Evolutionary conservation across 2,888 invertebrate species (phyloP), one percentile per base, ranked within the genome.

Genomic region (Ophion ellenae): DNA sequence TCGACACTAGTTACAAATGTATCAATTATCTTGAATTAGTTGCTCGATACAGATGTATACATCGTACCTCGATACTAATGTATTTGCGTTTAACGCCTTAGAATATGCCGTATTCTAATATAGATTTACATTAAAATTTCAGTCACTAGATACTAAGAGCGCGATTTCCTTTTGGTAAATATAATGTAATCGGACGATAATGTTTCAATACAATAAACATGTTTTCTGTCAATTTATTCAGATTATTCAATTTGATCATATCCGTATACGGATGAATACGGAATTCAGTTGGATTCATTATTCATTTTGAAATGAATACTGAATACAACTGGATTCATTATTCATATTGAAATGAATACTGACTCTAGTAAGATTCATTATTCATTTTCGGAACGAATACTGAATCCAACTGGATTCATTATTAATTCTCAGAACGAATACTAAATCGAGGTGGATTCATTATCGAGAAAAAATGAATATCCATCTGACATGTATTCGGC

Each of bases 281-380:
- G 32, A 64, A 64, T 70, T 20, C n/a, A 70, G 14, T 24, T 53
- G 28, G 28, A 53, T 70, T 70, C 7, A 67, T 40, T 40, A 67
- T 14, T 67, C 11, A 32, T 67, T 7, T 67, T n/a, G 67, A 2
- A 67, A 67, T 67, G 67, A 67, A 67, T 67, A 67, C 67, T 67
- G 67, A 67, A 40, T 67, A 4, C 36, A 67, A 36, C 32, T 67
- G 32, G 36, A 67, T 67, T 67, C 57, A 57, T 57, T 57, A 57
- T 57, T 57, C 57, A 57, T 67, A 40, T 67, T 32, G 40, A 17
- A 67, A 67, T 17, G 67, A 67, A 67, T 67, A 67, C 66, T 67
- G 66, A 67, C 32, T 40, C 66, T 10, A 57, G 14, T 14, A 11
- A 10, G 57, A 40, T 57, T 17, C 57, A 57, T 57, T 57, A 57